phyloP scores from a whole-genome alignment of 2,888 invertebrate genomes.

The Melinaea menophilus region DNA sequence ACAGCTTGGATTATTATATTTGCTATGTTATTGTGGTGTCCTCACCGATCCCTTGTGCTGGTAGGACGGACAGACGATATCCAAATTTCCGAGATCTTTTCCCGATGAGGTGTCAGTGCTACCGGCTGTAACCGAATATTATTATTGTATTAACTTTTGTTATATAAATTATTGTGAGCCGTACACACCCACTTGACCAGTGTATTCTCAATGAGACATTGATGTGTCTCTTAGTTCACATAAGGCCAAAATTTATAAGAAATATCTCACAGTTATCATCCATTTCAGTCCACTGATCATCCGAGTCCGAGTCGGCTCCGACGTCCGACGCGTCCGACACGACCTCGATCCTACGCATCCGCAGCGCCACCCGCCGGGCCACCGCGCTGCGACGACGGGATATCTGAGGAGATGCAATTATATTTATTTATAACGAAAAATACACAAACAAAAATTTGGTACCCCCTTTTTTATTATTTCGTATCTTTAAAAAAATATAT shows the following conservation, averaged over 20 bases:
- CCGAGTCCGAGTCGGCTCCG: slow-evolving; percentile 67
- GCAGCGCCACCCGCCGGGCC: slow-evolving; percentile 51
- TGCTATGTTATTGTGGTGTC: background rate
- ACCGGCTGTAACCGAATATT: slow-evolving; percentile 43
- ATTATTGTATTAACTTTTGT: no score
- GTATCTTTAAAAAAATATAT: no score
- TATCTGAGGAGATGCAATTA: slow-evolving; percentile 38
- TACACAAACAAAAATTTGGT: background rate
- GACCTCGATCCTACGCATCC: slow-evolving; percentile 49
- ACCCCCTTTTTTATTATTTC: no score
- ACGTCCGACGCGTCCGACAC: slow-evolving; percentile 68
- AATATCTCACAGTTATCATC: slow-evolving; percentile 58
- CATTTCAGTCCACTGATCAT: slow-evolving; percentile 72
- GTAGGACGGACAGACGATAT: slow-evolving; percentile 48
- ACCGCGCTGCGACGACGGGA: slow-evolving; percentile 53
- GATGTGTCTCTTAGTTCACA: background rate
- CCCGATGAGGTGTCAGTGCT: slow-evolving; percentile 61
- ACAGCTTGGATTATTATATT: no score
- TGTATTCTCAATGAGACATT: background rate
- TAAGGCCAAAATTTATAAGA: background rate
- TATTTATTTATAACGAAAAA: background rate
- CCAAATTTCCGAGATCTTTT: slow-evolving; percentile 46
- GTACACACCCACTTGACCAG: background rate
- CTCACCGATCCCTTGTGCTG: slow-evolving; percentile 50
- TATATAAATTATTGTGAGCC: no score